Percentiles rank a stretch among this genome's conserved stretches.
phyloP scores from a whole-genome alignment of 2,113 vertebrate genomes.

The Athene cunicularia region DNA sequence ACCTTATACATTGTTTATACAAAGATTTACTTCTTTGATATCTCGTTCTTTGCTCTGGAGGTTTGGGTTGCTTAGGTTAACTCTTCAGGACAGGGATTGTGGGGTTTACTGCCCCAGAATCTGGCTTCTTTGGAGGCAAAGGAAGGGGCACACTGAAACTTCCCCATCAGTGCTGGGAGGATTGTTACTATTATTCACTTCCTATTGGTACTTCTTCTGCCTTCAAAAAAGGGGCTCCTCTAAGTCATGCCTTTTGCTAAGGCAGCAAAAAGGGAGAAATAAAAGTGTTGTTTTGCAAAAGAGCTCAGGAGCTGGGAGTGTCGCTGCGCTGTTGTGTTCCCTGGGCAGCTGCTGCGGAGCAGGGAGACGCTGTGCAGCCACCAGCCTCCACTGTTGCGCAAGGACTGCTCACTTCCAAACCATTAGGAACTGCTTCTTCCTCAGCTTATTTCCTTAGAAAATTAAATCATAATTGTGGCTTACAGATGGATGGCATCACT shows the following conservation, averaged over 20 bases:
- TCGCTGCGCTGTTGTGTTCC: fast-evolving
- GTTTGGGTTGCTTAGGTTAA: neutral
- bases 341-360: fast-evolving
- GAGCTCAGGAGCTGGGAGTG: neutral
- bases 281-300: neutral
- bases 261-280: neutral
- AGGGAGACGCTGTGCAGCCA: fast-evolving
- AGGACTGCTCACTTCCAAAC: neutral
- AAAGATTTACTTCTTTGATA: neutral
- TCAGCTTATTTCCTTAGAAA: neutral
- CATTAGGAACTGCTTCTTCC: neutral
- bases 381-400: fast-evolving
- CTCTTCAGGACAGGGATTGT: neutral
- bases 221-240: neutral
- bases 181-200: neutral
- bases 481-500: neutral
- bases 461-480: neutral
- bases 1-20: neutral
- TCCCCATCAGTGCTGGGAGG: neutral
- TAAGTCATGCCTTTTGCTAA: neutral
- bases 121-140: neutral
- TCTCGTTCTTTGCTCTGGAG: neutral
- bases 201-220: neutral
- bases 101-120: neutral
- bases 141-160: neutral